Evolutionary conservation across 2,797 vertebrate species (phyloP).

Genomic region (Hydrocynus forskahlii): DNA sequence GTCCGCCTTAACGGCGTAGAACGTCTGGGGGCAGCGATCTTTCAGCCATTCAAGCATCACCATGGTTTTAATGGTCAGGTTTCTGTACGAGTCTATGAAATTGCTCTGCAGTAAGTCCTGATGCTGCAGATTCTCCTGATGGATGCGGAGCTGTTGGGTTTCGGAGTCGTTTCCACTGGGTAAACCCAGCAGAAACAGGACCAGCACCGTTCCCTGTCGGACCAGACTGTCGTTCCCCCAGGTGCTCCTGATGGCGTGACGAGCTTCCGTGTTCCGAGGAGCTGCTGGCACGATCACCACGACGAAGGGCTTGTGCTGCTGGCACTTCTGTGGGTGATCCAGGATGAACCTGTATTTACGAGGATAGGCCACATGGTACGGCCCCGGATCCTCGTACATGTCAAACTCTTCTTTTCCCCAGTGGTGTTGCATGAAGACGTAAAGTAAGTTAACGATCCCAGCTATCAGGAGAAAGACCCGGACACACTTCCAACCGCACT

Average conservation of each 20-base stretch:
- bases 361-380: slow-evolving; percentile 67
- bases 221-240: slow-evolving; percentile 77
- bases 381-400: not conserved
- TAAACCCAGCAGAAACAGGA: slow-evolving; percentile 80
- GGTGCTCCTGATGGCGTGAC: slow-evolving; percentile 73
- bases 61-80: slow-evolving; percentile 81
- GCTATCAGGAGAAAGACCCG: not conserved
- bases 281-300: slow-evolving; percentile 73
- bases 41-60: slow-evolving; percentile 80
- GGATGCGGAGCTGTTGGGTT: slow-evolving; percentile 57
- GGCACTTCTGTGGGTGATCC: slow-evolving; percentile 71
- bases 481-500: not conserved
- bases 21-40: slow-evolving; percentile 65
- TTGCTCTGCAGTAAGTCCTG: slow-evolving; percentile 76
- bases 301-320: slow-evolving; percentile 66
- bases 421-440: not conserved
- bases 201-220: slow-evolving; percentile 63
- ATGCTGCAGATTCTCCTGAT: slow-evolving; percentile 65
- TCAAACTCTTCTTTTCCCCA: no score
- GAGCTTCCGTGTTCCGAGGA: slow-evolving; percentile 1
- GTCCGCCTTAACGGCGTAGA: slow-evolving; percentile 79
- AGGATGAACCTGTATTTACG: slow-evolving; percentile 71
- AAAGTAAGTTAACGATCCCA: not conserved
- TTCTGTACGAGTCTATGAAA: slow-evolving; percentile 80
- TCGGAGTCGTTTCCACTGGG: not conserved